These are phyloP conservation scores for Trypoxylus dichotomus DNA, from an alignment of 1,140 invertebrate species.

Conservation along the genomic window DNA sequence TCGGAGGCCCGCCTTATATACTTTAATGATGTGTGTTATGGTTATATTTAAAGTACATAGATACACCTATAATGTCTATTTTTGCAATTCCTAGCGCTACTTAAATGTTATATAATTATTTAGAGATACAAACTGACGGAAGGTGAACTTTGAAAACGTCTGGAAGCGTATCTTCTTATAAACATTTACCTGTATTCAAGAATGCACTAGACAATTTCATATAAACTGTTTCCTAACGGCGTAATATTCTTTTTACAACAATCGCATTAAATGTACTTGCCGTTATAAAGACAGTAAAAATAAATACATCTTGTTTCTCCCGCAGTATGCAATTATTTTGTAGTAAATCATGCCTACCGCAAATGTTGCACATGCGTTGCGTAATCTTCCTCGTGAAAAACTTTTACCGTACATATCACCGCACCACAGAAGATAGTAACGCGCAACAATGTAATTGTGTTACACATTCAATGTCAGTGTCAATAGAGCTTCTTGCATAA, in stretches of 20 bases:
- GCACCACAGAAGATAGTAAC: neutral
- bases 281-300: no score
- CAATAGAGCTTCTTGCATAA: neutral
- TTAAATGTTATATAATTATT: constrained; percentile 15
- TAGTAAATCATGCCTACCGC: no score
- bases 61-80: neutral
- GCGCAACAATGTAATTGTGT: neutral
- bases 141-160: constrained; percentile 7
- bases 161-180: neutral
- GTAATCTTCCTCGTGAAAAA: no score
- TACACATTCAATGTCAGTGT: neutral
- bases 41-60: neutral
- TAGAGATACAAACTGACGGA: constrained; percentile 2
- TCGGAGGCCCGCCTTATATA: neutral
- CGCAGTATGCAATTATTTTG: no score
- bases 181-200: constrained; percentile 9
- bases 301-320: no score
- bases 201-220: constrained; percentile 20
- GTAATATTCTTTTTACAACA: neutral
- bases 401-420: no score
- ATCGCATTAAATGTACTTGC: neutral
- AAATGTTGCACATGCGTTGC: no score
- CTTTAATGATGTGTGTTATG: neutral
- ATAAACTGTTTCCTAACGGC: constrained; percentile 6
- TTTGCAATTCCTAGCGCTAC: constrained; percentile 8